Evolutionary conservation across 2,888 invertebrate genomes (phyloP), one percentile per base, ranked within the genome.

Genomic region (Byasa hedistus): DNA sequence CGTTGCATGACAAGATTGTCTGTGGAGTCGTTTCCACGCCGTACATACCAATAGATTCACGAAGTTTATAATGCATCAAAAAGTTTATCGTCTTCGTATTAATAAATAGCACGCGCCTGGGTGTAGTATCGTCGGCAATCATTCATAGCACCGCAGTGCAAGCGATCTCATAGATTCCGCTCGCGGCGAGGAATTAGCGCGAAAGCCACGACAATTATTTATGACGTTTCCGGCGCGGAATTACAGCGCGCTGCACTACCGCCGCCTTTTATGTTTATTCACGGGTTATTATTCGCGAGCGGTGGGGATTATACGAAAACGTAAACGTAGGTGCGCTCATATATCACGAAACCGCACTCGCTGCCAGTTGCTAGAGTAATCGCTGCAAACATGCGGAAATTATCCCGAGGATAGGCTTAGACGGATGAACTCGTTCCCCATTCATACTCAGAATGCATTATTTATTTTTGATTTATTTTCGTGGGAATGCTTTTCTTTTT

Each of bases 131-230:
- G 70, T 71, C 67, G 70, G 73, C 69, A 75, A 77, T 80, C 77
- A 79, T 80, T 82, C 76, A 80, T 77, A 78, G 72, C 73, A 71
- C 73, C 69, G 68, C 73, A 74, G 76, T 70, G 73, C 70, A 68
- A 76, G 73, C 75, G 76, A 79, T 81, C 78, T 77, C 80, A 83
- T 85, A 86, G 84, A 84, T 87, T 85, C 82, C 79, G 79, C 80
- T 81, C 77, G 78, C 80, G 76, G 75, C 77, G 75, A 78, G 79
- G 84, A 87, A 85, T 86, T 85, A 86, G 81, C 79, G 77, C 76
- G 73, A 81, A 86, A 85, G 82, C 82, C 80, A 78, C 80, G 81
- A 83, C 85, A 85, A 86, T 87, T 87, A 88, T 87, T 88, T 86
- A 87, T 80, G 82, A 82, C 81, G 76, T 80, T 83, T 81, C 81